Conservation (phyloP, 2,888 invertebrate genomes). For the Theretra japonica region DNA sequence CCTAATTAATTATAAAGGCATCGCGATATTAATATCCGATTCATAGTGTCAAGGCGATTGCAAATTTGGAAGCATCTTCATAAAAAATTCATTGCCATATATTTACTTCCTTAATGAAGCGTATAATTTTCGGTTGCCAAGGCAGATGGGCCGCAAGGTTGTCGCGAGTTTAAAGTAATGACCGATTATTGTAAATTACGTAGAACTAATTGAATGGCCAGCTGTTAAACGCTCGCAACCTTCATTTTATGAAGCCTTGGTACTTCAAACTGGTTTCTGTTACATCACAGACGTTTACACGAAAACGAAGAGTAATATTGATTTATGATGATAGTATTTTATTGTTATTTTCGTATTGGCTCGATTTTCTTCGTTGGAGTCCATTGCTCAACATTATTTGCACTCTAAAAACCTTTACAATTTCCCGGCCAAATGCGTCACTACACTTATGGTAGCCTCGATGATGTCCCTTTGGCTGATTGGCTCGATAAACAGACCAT, state of each 20-base stretch:
- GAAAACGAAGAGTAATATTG: too few species aligned
- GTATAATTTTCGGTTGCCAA: neutral
- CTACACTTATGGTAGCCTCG: too few species aligned
- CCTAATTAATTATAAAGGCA: neutral
- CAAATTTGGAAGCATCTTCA: neutral
- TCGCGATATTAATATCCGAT: neutral
- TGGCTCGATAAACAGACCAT: too few species aligned
- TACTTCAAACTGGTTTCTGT: neutral
- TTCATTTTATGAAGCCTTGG: neutral
- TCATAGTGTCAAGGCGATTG: neutral
- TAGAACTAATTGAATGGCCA: neutral
- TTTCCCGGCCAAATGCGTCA: too few species aligned
- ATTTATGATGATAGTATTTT: too few species aligned
- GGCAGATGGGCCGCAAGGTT: conserved; percentile 1
- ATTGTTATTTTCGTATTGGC: too few species aligned
- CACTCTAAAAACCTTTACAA: too few species aligned
- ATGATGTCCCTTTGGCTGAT: too few species aligned
- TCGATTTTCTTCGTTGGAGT: too few species aligned
- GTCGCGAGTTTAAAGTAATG: conserved; percentile 11
- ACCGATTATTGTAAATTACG: conserved; percentile 16
- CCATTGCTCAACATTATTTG: too few species aligned
- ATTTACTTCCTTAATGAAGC: conserved; percentile 1
- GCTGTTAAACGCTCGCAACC: neutral
- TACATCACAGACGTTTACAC: neutral
- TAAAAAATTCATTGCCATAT: conserved; percentile 4